These are phyloP conservation scores for Pteria penguin DNA, from an alignment of 2,888 invertebrate species.

Conservation along the genomic window DNA sequence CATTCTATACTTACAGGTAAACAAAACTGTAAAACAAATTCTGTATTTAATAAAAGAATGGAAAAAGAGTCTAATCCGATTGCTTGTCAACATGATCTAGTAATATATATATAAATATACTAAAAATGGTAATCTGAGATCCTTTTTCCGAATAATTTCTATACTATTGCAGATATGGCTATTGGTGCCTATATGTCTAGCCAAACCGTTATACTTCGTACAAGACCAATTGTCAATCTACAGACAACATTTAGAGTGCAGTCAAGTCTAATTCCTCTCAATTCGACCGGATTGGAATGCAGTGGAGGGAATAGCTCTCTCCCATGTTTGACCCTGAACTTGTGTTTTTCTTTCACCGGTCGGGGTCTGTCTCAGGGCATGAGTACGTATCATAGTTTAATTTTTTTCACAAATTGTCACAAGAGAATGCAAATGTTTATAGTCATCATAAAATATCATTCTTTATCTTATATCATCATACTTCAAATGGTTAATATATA, in stretches of 20 bases:
- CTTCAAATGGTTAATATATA: too few species aligned
- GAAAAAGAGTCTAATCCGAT: too few species aligned
- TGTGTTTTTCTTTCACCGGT: conserved; percentile 27
- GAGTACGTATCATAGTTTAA: conserved; percentile 6
- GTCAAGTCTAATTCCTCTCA: conserved; percentile 20
- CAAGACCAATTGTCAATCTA: conserved; percentile 19
- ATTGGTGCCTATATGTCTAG: conserved; percentile 32
- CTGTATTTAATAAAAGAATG: too few species aligned
- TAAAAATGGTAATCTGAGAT: too few species aligned
- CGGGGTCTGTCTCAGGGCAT: not conserved
- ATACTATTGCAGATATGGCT: conserved; percentile 21
- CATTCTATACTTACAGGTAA: too few species aligned
- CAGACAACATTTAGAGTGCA: not conserved
- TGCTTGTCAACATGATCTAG: too few species aligned
- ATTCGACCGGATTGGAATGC: conserved; percentile 28
- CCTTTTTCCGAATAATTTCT: too few species aligned
- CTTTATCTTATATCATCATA: too few species aligned
- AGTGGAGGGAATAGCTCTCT: not conserved
- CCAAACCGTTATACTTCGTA: conserved; percentile 11
- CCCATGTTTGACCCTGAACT: conserved; percentile 9
- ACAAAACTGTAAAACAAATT: too few species aligned
- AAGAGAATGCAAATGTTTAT: not conserved
- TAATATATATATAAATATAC: too few species aligned
- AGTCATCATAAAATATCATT: not conserved
- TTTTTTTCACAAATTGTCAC: not conserved